A percentile compares a stretch with the other conserved stretches of the same genome.
phyloP scores from a whole-genome alignment of 2,113 vertebrate genomes.

The Barbus barbus region DNA sequence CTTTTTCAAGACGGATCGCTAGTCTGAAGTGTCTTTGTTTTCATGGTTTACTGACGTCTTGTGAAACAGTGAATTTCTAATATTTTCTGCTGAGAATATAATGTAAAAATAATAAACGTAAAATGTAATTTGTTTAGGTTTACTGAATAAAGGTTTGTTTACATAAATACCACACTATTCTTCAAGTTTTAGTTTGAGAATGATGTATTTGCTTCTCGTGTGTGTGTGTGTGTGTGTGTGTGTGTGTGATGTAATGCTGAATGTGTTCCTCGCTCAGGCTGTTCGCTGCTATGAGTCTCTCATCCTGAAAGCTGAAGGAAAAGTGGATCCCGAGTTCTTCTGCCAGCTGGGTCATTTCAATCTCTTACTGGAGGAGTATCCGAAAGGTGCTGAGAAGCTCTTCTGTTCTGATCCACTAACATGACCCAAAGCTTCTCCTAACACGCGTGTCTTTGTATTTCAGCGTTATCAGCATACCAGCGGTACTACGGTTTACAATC shows the following conservation, averaged over 20 bases:
- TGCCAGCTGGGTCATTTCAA: conserved; percentile 99
- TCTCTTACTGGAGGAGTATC: conserved; percentile 97
- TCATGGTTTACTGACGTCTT: background rate
- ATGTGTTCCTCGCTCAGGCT: conserved; percentile 73
- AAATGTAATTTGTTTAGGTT: background rate
- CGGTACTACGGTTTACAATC: conserved; percentile 99
- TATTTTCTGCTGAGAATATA: background rate
- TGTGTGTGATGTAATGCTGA: no score
- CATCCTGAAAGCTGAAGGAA: conserved; percentile 97
- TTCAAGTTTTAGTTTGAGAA: no score
- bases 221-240: no score
- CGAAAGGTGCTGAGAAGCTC: conserved; percentile 86
- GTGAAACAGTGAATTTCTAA: background rate
- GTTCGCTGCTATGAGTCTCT: conserved; percentile 94
- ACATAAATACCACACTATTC: background rate
- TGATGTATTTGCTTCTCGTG: no score
- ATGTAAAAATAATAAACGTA: no score
- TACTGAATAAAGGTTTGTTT: no score
- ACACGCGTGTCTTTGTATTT: conserved; percentile 53
- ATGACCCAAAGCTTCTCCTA: background rate
- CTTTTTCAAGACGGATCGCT: no score
- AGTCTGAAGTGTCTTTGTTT: background rate
- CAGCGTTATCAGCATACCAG: conserved; percentile 99
- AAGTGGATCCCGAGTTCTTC: conserved; percentile 96
- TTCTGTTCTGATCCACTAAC: no score